Evolutionary conservation across 2,888 invertebrate species (phyloP), one percentile per base, ranked within the genome.

Genomic region (Cryptus viduatorius): DNA sequence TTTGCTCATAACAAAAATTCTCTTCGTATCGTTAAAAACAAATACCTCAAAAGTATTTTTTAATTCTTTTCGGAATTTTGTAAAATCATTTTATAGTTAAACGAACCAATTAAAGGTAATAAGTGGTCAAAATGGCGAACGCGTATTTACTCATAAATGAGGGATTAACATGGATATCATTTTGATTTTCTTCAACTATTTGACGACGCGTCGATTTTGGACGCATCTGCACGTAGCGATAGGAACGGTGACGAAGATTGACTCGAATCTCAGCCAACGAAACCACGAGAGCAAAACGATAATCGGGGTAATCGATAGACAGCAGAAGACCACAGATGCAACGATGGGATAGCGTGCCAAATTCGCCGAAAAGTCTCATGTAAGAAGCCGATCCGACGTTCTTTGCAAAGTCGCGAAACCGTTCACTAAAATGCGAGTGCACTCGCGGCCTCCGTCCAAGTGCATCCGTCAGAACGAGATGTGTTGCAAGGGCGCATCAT

Each of bases 401-500:
- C 56, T 50, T 61, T 16, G 48, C 12, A 61, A 61, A 46, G 14
- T 56, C 19, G 16, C 31, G 29, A 31, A 59, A 61, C 31, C n/a
- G 79, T 61, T 37, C 37, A 48, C 72, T 56, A 46, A 61, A 61
- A 53, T 48, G 16, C 61, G 16, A 64, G 48, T 46, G 61, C 61
- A 42, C 16, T 29, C 16, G 29, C 61, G 73, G 48, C 73, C 48
- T 31, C 37, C 48, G 73, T 64, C 31, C 69, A 31, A 69, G 64
- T 44, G 76, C 16, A 59, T 78, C 72, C 78, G 82, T 72, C 44
- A 61, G 50, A 68, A 69, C 31, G 53, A 44, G 44, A 29, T 83
- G 61, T 68, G 59, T 75, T 46, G 79, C 68, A 83, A 83, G 73
- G 68, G 68, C 73, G 72, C 44, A 73, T 73, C 31, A 24, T 83